Conservation (phyloP, 2,888 invertebrate genomes). For the Plebejus argus region DNA sequence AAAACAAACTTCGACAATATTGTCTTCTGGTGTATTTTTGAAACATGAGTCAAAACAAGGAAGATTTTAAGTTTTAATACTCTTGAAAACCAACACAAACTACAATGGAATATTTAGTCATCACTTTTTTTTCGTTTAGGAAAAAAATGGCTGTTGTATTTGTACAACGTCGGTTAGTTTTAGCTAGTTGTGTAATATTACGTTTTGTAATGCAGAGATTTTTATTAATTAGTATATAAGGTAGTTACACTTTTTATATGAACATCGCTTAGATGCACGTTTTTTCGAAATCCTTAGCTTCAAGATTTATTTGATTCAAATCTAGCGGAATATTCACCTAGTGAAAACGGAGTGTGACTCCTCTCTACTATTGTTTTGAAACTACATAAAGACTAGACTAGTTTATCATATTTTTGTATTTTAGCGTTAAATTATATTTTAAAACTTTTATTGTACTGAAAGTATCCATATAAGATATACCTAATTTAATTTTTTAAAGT, state of each 20-base stretch:
- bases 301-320: background rate
- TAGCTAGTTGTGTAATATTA: constrained; percentile 42
- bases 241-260: constrained; percentile 30
- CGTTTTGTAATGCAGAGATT: constrained; percentile 41
- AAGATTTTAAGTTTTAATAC: background rate
- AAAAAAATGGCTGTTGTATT: constrained; percentile 2
- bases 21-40: background rate
- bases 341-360: constrained; percentile 10
- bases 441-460: background rate
- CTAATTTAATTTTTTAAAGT: background rate
- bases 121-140: constrained; percentile 18
- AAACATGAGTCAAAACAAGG: background rate
- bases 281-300: constrained; percentile 1
- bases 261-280: constrained; percentile 22
- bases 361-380: background rate
- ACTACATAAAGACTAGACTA: background rate
- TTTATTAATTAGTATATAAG: constrained; percentile 34
- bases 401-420: constrained; percentile 17
- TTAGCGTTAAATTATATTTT: constrained; percentile 7
- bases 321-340: background rate
- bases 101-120: background rate
- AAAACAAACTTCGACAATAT: background rate
- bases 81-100: background rate
- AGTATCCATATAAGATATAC: background rate
- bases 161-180: constrained; percentile 37